phyloP scores from a whole-genome alignment of 2,888 invertebrate species.

The Toxonevra muliebris region DNA sequence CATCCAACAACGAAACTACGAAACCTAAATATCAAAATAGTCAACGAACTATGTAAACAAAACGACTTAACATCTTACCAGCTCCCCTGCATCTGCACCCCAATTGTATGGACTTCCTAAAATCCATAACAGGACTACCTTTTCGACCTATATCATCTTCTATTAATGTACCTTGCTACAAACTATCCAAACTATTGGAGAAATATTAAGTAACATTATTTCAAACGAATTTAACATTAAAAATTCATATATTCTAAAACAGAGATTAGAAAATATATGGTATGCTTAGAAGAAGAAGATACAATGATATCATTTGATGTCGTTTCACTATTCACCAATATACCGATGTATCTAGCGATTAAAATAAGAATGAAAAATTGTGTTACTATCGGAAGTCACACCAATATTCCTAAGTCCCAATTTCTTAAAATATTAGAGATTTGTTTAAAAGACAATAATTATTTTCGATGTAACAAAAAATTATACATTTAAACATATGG shows the following conservation, averaged over 20 bases:
- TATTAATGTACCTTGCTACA: conserved; percentile 13
- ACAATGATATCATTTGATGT: conserved; percentile 23
- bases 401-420: background rate
- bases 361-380: conserved; percentile 10
- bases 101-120: conserved; percentile 21
- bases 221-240: conserved; percentile 7
- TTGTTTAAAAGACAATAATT: conserved; percentile 6
- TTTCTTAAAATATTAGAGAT: background rate
- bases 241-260: conserved; percentile 11
- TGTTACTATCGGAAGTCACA: background rate
- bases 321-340: no score
- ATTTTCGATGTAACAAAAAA: conserved; percentile 1
- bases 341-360: conserved; percentile 19
- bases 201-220: conserved; percentile 12
- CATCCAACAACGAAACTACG: no score
- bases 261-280: conserved; percentile 6
- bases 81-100: conserved; percentile 18
- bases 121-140: conserved; percentile 18
- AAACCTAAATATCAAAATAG: no score
- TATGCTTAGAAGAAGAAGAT: conserved; percentile 15
- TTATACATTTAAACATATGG: conserved; percentile 5
- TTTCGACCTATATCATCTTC: conserved; percentile 19
- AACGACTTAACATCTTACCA: no score
- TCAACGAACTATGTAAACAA: no score
- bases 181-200: conserved; percentile 13